Evolutionary conservation across 1,140 invertebrate genomes (phyloP), one percentile per base, ranked within the genome.

Genomic region (Scaptodrosophila lebanonensis): DNA sequence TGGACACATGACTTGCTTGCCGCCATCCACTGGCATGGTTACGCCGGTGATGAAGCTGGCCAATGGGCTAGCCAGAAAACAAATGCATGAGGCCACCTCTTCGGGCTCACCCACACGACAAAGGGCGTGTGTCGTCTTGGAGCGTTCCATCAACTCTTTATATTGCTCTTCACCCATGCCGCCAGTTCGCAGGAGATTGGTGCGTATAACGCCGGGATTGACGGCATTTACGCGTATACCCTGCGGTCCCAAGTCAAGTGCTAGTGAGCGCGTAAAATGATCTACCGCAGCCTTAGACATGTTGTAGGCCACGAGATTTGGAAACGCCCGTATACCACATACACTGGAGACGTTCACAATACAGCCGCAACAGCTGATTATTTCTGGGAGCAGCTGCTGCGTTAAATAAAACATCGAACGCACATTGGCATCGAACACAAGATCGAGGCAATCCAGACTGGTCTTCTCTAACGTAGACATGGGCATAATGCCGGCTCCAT

Each of bases 301-400:
- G 66, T 92, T 93, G 83, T 98, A 97, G 0, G 94, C 91, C 35
- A 94, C 85, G 7, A 93, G 90, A 48, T 91, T 90, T 22, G 93
- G 90, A 75, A 94, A 94, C 2, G 94, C 90, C 79, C 94, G 84
- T 5, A 95, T 88, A 27, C 94, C 95, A 83, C 91, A 93, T 0
- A 97, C 93, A 85, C 95, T 97, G 2, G 95, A 97, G 0, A 97
- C 92, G 86, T 97, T 97, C 0, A 97, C 93, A n/a, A n/a, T n/a
- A n/a, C 3, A 95, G 95, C n/a, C n/a, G n/a, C n/a, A n/a, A n/a
- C n/a, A n/a, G n/a, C n/a, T n/a, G n/a, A n/a, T n/a, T n/a, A 44
- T 30, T 6, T 16, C 15, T n/a, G 44, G 44, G 27, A 47, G 32
- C n/a, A 47, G 4, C 4, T 3, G 16, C 6, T 92, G 93, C 0